Conservation (phyloP, 2,797 vertebrate species). For the Enteromius unitaeniatus region DNA sequence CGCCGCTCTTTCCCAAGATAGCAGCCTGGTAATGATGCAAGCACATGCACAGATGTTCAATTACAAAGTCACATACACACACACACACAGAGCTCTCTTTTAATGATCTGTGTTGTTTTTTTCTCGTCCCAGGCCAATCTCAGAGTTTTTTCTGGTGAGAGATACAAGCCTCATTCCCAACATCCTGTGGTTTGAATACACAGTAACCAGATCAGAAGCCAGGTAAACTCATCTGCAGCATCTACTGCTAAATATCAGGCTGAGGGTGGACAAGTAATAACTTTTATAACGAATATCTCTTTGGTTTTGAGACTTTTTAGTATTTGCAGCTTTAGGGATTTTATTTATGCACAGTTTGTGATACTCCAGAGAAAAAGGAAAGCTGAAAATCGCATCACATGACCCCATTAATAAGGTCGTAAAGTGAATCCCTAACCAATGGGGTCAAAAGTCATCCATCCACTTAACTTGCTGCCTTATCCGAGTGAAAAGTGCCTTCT, state of each 20-base stretch:
- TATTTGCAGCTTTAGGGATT: no score
- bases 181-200: constrained; percentile 99
- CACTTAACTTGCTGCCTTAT: not conserved
- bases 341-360: no score
- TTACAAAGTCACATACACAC: not conserved
- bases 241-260: not conserved
- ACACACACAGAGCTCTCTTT: not conserved
- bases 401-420: no score
- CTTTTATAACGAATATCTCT: no score
- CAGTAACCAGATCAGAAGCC: constrained; percentile 97
- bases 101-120: not conserved
- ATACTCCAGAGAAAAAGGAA: no score
- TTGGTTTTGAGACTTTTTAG: no score
- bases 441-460: no score
- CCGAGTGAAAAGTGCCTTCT: not conserved
- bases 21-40: constrained; percentile 89
- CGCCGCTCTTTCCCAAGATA: constrained; percentile 96
- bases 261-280: not conserved
- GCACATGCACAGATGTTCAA: not conserved
- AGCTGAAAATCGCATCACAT: no score
- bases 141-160: constrained; percentile 98
- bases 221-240: constrained; percentile 78
- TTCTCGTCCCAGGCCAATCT: constrained; percentile 85
- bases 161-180: constrained; percentile 99
- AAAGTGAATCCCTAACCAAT: no score